These are phyloP conservation scores for Drosophila ananassae DNA, from an alignment of 1,140 invertebrate genomes.

Conservation along the genomic window DNA sequence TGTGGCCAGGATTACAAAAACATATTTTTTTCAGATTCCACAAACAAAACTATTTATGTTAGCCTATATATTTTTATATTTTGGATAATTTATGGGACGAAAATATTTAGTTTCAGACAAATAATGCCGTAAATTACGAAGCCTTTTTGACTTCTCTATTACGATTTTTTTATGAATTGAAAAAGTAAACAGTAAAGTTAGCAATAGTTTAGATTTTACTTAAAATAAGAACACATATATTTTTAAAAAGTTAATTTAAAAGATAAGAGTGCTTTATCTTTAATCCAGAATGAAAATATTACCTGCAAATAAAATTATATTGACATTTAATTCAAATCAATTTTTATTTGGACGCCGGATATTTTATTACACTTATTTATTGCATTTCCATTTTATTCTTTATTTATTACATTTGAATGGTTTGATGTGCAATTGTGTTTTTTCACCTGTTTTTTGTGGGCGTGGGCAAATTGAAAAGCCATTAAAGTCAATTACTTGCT, in stretches of 20 bases:
- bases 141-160: not conserved
- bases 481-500: slow-evolving; percentile 67
- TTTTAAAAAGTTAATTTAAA: not conserved
- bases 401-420: slow-evolving; percentile 53
- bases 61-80: slow-evolving; percentile 5
- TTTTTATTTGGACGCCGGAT: slow-evolving; percentile 10
- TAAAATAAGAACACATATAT: not conserved
- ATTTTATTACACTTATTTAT: slow-evolving; percentile 67
- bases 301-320: slow-evolving; percentile 41
- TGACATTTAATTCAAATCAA: slow-evolving; percentile 20
- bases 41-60: not conserved
- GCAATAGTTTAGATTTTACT: not conserved
- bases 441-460: not conserved
- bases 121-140: not conserved
- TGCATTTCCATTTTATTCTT: slow-evolving; percentile 40
- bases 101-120: not conserved
- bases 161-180: not conserved
- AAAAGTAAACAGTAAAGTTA: not conserved
- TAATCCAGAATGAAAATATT: not conserved
- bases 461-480: slow-evolving; percentile 55
- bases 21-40: slow-evolving; percentile 24
- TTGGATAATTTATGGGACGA: slow-evolving; percentile 7
- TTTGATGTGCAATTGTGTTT: slow-evolving; percentile 31
- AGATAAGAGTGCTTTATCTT: not conserved
- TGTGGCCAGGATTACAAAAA: slow-evolving; percentile 1